These are phyloP conservation scores for Drosophila funebris DNA, from an alignment of 1,140 invertebrate species.

Conservation along the genomic window DNA sequence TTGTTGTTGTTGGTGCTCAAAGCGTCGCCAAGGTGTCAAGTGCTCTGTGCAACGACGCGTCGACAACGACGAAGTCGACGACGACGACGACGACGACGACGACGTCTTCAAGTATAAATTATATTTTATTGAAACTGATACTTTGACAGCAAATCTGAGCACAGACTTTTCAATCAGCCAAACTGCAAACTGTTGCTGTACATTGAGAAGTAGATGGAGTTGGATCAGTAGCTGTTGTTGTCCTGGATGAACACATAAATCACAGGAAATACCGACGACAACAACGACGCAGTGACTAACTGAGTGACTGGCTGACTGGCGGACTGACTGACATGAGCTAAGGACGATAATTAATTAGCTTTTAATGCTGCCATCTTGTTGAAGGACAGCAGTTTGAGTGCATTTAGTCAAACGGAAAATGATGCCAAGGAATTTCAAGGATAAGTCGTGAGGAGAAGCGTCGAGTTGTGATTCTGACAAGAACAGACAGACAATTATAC, in stretches of 20 bases:
- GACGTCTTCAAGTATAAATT: slow-evolving; percentile 61
- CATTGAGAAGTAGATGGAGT: background rate
- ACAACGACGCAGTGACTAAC: slow-evolving; percentile 25
- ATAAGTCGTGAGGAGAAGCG: slow-evolving; percentile 16
- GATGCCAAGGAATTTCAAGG: slow-evolving; percentile 58
- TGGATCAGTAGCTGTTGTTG: slow-evolving; percentile 10
- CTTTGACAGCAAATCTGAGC: slow-evolving; percentile 59
- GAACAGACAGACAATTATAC: slow-evolving; percentile 41
- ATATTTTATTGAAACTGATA: slow-evolving; percentile 74
- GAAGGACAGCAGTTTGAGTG: slow-evolving; percentile 53
- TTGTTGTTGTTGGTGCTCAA: background rate
- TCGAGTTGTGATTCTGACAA: slow-evolving; percentile 67
- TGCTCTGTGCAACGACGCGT: slow-evolving; percentile 25
- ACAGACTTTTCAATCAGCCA: slow-evolving; percentile 67
- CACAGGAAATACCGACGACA: slow-evolving; percentile 49
- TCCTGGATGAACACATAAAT: slow-evolving; percentile 49
- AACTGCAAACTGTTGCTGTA: slow-evolving; percentile 52
- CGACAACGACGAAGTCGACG: background rate
- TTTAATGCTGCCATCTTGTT: slow-evolving; percentile 63
- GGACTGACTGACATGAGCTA: slow-evolving; percentile 56
- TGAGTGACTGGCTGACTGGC: slow-evolving; percentile 58
- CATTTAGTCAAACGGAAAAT: slow-evolving; percentile 82
- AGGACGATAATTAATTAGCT: slow-evolving; percentile 79
- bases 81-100: background rate
- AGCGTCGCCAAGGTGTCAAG: slow-evolving; percentile 61